Evolutionary conservation across 2,797 vertebrate genomes (phyloP), one percentile per base, ranked within the genome.

Genomic region (Margarornis squamiger): DNA sequence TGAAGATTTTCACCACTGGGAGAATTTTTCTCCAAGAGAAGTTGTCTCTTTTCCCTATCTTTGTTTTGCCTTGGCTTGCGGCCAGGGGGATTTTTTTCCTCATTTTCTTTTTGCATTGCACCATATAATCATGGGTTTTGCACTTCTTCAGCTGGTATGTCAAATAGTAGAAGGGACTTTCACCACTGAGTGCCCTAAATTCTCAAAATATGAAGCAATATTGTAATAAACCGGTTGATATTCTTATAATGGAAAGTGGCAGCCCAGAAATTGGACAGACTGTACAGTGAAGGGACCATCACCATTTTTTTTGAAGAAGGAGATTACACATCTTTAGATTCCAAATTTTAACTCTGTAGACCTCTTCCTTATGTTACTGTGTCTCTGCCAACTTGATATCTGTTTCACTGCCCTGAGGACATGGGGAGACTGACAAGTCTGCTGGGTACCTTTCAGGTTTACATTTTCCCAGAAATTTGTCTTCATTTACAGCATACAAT

Each of bases 21-120:
- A n/a, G 46, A 71, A 7, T 39, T 73, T 79, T 46, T 57, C 38
- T 32, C 24, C 4, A 45, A 36, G 4, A 39, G 3, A 85, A 68
- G 8, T 16, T 34, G 32, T 58, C 19, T 66, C 3, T 74, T 29
- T 68, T 88, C 23, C 7, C 3, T 83, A 1, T 52, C 14, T 84
- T 72, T 81, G 6, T 19, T 85, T 59, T 70, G 1, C 22, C 12
- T 34, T 63, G 14, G 9, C 61, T 61, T 14, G 18, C 6, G 7
- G 12, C 5, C 7, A 7, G 10, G 6, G 5, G 4, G 3, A 10
- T 1, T 38, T 36, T 27, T 45, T 61, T 15, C 36, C 12, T 48
- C 10, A 4, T 45, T 91, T 77, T 55, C 3, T 76, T 92, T 87
- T 63, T 63, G 12, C 4, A 54, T 63, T 65, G 21, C 4, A 46